phyloP scores from a whole-genome alignment of 2,797 vertebrate species.

The Phylloscopus collybita region DNA sequence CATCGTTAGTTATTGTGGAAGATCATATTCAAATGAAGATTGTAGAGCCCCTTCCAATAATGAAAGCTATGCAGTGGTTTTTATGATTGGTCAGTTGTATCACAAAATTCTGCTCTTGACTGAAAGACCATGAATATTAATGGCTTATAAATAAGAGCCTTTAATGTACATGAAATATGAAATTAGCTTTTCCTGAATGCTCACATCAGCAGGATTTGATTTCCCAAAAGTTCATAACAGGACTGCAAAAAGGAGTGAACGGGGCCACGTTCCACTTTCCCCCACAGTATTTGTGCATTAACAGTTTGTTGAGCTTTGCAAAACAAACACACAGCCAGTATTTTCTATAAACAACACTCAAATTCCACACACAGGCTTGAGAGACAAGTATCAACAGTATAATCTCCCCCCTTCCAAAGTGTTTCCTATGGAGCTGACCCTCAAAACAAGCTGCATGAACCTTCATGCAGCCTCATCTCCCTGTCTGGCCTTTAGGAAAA shows the following conservation, averaged over 20 bases:
- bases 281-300: background rate
- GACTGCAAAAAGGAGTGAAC: background rate
- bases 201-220: slow-evolving; percentile 27
- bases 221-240: slow-evolving; percentile 28
- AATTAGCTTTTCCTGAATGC: slow-evolving; percentile 18
- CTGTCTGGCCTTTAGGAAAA: background rate
- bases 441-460: background rate
- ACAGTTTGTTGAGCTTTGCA: slow-evolving; percentile 7
- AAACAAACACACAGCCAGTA: background rate
- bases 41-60: background rate
- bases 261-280: background rate
- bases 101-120: background rate
- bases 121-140: slow-evolving; percentile 12
- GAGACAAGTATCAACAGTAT: background rate
- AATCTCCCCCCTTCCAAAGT: background rate
- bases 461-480: background rate
- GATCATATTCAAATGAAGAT: background rate
- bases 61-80: background rate
- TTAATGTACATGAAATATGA: slow-evolving; percentile 1
- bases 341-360: background rate
- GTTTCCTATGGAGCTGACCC: background rate
- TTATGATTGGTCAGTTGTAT: background rate
- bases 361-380: background rate
- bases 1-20: background rate
- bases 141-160: slow-evolving; percentile 11